Conservation (phyloP, 2,888 invertebrate genomes). For the Pyrochroa serraticornis region DNA sequence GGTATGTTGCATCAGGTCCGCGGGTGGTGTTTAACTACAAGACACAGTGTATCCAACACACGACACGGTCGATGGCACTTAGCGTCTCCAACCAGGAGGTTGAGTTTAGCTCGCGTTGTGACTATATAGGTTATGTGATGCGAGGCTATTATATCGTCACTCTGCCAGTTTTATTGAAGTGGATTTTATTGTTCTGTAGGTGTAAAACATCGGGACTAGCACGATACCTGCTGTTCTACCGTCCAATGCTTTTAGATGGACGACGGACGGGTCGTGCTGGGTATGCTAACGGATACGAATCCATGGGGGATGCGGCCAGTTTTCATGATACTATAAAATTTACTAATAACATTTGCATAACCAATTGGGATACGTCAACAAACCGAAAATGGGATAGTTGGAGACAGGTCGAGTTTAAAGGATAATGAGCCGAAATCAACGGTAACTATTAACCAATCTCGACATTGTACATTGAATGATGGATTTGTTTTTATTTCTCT, state of each 20-base stretch:
- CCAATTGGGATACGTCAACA: no score
- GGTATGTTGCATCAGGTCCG: not conserved
- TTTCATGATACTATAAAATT: no score
- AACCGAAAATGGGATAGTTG: no score
- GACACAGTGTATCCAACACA: slow-evolving; percentile 10
- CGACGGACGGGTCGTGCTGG: slow-evolving; percentile 28
- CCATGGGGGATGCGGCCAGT: slow-evolving; percentile 8
- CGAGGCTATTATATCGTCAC: slow-evolving; percentile 31
- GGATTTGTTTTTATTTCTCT: no score
- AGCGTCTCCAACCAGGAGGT: slow-evolving; percentile 1
- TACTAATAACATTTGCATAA: no score
- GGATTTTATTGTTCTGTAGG: slow-evolving; percentile 54
- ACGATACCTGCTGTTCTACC: slow-evolving; percentile 43
- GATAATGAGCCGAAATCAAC: no score
- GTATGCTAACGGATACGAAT: slow-evolving; percentile 23
- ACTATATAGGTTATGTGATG: slow-evolving; percentile 24
- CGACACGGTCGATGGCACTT: slow-evolving; percentile 11
- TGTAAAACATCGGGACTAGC: slow-evolving; percentile 50
- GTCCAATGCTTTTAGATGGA: slow-evolving; percentile 32
- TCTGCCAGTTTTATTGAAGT: slow-evolving; percentile 49
- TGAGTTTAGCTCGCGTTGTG: not conserved
- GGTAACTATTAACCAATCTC: no score
- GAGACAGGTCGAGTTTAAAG: no score
- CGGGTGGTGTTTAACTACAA: slow-evolving; percentile 14
- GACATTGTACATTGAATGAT: no score